These are phyloP conservation scores for Euzetes globulus DNA, from an alignment of 2,888 invertebrate species.

Conservation along the genomic window DNA sequence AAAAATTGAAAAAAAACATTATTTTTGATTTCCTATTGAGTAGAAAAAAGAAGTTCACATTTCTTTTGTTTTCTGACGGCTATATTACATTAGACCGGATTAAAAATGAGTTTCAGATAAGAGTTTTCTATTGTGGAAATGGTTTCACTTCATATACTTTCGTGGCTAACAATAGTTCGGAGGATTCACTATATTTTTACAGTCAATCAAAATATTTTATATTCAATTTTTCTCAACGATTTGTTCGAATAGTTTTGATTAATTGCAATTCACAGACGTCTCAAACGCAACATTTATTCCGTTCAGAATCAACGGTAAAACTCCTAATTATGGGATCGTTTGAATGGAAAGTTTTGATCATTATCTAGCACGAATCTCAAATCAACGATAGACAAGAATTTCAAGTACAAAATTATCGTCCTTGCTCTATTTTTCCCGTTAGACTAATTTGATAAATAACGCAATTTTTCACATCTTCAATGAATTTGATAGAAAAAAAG, in stretches of 20 bases:
- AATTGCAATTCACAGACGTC: not conserved
- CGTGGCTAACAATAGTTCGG: not conserved
- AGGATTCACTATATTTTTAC: not conserved
- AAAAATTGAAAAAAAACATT: not conserved
- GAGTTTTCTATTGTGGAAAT: not conserved
- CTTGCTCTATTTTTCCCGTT: too few species aligned
- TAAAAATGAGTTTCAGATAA: not conserved
- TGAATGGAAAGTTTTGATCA: too few species aligned
- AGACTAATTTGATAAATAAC: too few species aligned
- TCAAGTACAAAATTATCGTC: too few species aligned
- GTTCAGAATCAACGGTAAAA: not conserved
- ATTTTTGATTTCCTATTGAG: not conserved
- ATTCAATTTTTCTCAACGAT: constrained; percentile 21
- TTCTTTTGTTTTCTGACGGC: constrained; percentile 1
- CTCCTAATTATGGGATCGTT: not conserved
- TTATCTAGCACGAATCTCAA: too few species aligned
- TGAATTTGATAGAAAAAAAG: too few species aligned
- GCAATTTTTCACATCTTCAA: too few species aligned
- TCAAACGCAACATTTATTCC: not conserved
- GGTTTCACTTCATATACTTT: constrained; percentile 4
- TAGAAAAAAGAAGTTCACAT: not conserved
- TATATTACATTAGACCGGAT: not conserved
- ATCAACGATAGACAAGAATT: too few species aligned
- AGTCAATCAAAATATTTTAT: not conserved
- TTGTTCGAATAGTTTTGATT: constrained; percentile 2